phyloP scores from a whole-genome alignment of 2,113 vertebrate species.

The Proterorhinus semilunaris region DNA sequence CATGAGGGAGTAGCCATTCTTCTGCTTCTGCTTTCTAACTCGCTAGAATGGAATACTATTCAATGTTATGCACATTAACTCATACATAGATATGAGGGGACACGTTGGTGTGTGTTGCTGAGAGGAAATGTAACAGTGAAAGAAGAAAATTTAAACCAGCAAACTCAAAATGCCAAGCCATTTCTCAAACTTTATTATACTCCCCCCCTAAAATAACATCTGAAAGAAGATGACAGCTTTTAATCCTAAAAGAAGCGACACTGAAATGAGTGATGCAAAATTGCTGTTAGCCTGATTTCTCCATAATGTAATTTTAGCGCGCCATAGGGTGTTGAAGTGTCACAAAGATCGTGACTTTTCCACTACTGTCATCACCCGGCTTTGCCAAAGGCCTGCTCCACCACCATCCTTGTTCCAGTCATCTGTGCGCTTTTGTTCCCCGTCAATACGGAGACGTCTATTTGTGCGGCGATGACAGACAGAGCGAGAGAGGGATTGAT shows the following conservation, averaged over 20 bases:
- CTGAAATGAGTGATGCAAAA: not conserved
- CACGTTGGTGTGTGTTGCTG: too few species aligned
- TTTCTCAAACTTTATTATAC: not conserved
- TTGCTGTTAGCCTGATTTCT: not conserved
- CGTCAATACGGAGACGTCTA: slow-evolving; percentile 43
- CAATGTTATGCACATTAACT: too few species aligned
- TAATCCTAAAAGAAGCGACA: not conserved
- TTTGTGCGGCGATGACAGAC: slow-evolving; percentile 44
- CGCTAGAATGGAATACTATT: too few species aligned
- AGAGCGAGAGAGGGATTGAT: slow-evolving; percentile 13
- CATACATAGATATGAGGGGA: too few species aligned
- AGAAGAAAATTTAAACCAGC: not conserved
- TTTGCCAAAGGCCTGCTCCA: slow-evolving; percentile 27
- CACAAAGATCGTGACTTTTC: slow-evolving; percentile 36
- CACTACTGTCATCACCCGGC: slow-evolving; percentile 36
- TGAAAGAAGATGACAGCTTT: slow-evolving; percentile 1
- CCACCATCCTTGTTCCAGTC: slow-evolving; percentile 37
- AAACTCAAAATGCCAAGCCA: not conserved
- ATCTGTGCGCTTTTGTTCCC: slow-evolving; percentile 42
- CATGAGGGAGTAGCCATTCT: too few species aligned
- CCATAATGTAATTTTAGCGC: not conserved
- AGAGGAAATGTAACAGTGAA: too few species aligned
- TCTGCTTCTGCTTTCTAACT: too few species aligned
- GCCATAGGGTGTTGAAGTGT: slow-evolving; percentile 11
- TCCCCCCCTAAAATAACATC: not conserved